These are phyloP conservation scores for Lutraria lutraria DNA, from an alignment of 2,888 invertebrate species.

Conservation along the genomic window DNA sequence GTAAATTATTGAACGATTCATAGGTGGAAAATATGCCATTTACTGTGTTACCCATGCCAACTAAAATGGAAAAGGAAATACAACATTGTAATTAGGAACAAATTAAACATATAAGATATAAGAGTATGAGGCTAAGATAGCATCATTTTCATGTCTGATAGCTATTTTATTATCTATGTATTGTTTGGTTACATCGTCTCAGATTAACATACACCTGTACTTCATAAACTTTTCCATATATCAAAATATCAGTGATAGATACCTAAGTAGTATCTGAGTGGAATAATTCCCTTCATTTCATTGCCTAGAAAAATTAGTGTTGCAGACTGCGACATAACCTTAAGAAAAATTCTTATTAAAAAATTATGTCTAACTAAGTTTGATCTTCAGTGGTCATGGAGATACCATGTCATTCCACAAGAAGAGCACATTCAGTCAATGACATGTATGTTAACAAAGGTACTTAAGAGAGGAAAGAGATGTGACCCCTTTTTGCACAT, in stretches of 20 bases:
- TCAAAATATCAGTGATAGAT: neutral
- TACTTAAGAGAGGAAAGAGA: no score
- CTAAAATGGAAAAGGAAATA: neutral
- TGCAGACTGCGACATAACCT: no score
- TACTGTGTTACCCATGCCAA: neutral
- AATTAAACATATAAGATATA: constrained; percentile 2
- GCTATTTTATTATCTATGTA: neutral
- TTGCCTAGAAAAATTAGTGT: no score
- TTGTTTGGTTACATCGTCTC: neutral
- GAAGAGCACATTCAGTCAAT: no score
- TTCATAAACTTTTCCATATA: neutral
- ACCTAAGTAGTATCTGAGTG: no score
- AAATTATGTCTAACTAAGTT: no score
- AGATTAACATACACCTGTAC: neutral
- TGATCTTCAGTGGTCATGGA: no score
- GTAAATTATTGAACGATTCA: neutral
- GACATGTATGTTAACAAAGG: no score
- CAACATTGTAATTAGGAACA: constrained; percentile 1
- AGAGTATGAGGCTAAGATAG: neutral
- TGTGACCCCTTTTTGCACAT: no score
- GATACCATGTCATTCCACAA: no score
- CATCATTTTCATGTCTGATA: constrained; percentile 4
- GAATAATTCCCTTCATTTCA: no score
- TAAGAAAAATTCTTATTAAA: no score
- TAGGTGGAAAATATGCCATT: constrained; percentile 16